phyloP scores from a whole-genome alignment of 2,113 vertebrate species.

The Girardinichthys multiradiatus region DNA sequence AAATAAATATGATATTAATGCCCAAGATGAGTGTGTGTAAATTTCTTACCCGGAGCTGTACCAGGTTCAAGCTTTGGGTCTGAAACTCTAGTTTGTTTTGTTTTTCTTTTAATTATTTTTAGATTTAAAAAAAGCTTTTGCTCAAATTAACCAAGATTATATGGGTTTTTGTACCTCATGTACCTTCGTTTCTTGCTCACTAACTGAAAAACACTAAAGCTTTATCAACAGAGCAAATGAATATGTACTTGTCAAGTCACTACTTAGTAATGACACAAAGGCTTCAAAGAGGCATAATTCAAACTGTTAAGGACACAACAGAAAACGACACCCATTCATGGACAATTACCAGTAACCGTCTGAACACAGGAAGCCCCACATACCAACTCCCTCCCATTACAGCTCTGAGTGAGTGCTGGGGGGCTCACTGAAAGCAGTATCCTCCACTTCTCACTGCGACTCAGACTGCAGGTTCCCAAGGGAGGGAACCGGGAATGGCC shows the following conservation, averaged over 20 bases:
- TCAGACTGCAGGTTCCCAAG: slow-evolving; percentile 27
- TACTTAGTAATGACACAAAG: no score
- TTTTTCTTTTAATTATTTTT: no score
- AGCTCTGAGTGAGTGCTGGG: slow-evolving; percentile 35
- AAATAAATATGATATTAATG: no score
- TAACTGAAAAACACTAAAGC: neutral
- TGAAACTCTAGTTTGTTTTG: no score
- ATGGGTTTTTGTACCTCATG: no score
- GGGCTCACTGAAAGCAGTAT: slow-evolving; percentile 26
- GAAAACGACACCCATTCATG: slow-evolving; percentile 5
- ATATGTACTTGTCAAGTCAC: neutral
- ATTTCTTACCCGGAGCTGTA: no score
- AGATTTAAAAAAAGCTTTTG: no score
- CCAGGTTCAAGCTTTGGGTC: no score
- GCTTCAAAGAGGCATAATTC: slow-evolving; percentile 24
- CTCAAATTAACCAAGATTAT: no score
- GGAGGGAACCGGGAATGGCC: slow-evolving; percentile 34
- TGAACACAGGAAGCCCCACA: slow-evolving; percentile 19
- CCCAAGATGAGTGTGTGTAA: no score
- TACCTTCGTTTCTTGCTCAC: no score
- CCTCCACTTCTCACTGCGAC: slow-evolving; percentile 36
- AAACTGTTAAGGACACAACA: slow-evolving; percentile 19
- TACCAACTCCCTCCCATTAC: slow-evolving; percentile 48
- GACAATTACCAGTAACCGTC: slow-evolving; percentile 39
- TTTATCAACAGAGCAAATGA: neutral